Percentiles rank a stretch among this genome's conserved stretches.
phyloP scores from a whole-genome alignment of 53 echinoderm and acorn worm genomes.

The Antedon mediterranea region DNA sequence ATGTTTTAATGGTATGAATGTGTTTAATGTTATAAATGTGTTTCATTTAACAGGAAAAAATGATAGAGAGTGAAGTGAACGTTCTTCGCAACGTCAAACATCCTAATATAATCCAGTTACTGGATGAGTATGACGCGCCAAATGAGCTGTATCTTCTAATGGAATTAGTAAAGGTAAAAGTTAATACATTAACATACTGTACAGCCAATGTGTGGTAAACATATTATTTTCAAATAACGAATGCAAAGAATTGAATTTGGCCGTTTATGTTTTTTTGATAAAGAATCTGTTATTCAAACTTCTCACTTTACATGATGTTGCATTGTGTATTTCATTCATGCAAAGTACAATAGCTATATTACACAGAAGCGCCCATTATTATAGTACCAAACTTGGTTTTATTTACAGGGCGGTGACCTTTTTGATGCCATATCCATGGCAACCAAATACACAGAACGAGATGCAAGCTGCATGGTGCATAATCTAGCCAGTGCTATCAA shows the following conservation, averaged over 20 bases:
- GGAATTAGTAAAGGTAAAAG: constrained; percentile 87
- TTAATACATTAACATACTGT: too few species aligned
- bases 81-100: constrained; percentile 78
- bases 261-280: too few species aligned
- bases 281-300: neutral
- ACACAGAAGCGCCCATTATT: too few species aligned
- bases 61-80: constrained; percentile 92
- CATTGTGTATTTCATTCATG: too few species aligned
- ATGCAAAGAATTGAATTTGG: neutral
- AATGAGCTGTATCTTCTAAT: constrained; percentile 80
- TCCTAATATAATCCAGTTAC: constrained; percentile 76
- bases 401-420: constrained; percentile 84
- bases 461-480: constrained; percentile 95
- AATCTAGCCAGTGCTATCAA: constrained; percentile 83
- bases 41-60: constrained; percentile 55
- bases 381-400: too few species aligned
- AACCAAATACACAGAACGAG: constrained; percentile 95
- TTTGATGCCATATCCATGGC: constrained; percentile 89
- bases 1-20: too few species aligned
- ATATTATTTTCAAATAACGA: too few species aligned
- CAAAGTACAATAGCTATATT: too few species aligned
- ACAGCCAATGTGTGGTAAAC: too few species aligned
- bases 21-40: too few species aligned
- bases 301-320: too few species aligned
- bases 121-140: constrained; percentile 77